Percentiles rank a stretch among this genome's conserved stretches.
Evolutionary conservation across 2,888 invertebrate genomes (phyloP).

Genomic region (Melanostoma scalare): DNA sequence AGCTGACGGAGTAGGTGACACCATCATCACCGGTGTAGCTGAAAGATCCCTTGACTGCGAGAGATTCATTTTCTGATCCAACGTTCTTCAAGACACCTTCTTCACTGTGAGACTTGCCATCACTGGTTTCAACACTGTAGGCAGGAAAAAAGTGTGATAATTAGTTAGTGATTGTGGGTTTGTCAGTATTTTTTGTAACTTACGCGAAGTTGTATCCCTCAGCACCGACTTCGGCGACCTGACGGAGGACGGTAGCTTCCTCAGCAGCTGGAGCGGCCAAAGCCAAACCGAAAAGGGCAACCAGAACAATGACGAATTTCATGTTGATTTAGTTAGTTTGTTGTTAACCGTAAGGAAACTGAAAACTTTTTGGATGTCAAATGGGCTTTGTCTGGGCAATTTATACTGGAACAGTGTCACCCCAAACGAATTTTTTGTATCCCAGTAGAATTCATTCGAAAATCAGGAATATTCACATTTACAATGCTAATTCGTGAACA

Average conservation of each 20-base stretch:
- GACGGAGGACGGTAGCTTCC: conserved; percentile 80
- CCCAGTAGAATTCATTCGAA: conserved; percentile 49
- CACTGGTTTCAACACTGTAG: conserved; percentile 83
- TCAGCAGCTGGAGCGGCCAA: conserved; percentile 79
- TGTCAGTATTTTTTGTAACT: conserved; percentile 5
- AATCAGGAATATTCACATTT: conserved; percentile 49
- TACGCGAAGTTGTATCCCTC: conserved; percentile 55
- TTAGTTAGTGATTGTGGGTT: background rate
- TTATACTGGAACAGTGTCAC: conserved; percentile 60
- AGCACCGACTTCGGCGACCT: background rate
- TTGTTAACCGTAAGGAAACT: conserved; percentile 67
- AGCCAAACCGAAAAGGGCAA: conserved; percentile 77
- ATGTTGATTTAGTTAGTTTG: conserved; percentile 74
- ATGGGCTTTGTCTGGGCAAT: conserved; percentile 28
- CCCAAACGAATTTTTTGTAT: conserved; percentile 17
- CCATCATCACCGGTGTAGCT: conserved; percentile 84
- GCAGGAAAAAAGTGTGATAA: background rate
- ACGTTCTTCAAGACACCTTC: conserved; percentile 83
- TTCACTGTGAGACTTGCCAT: conserved; percentile 82
- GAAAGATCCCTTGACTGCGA: conserved; percentile 82
- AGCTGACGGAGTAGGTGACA: conserved; percentile 83
- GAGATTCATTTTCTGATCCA: conserved; percentile 82
- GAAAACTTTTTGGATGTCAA: conserved; percentile 69
- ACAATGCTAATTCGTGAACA: conserved; percentile 55
- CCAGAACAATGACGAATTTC: conserved; percentile 77